Percentiles rank a stretch among this genome's conserved stretches.
These are phyloP conservation scores for Zenarchopterus dispar DNA, from an alignment of 2,797 vertebrate species.

Conservation along the genomic window DNA sequence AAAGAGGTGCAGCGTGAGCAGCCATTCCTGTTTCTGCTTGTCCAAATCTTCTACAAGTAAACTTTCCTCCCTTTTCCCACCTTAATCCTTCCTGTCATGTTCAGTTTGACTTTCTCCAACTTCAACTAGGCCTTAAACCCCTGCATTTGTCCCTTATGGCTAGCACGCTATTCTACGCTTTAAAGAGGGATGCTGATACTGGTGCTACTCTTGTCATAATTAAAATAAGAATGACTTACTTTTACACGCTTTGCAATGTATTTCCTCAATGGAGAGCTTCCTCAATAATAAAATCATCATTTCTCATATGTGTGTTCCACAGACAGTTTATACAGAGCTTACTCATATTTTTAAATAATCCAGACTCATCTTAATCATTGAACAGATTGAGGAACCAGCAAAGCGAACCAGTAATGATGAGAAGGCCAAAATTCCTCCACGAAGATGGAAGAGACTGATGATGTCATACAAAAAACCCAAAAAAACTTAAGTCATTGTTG, in stretches of 20 bases:
- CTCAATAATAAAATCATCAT: constrained; percentile 17
- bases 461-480: too few relatives aligned
- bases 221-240: constrained; percentile 26
- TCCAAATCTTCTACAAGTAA: constrained; percentile 37
- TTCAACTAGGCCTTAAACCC: constrained; percentile 17
- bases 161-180: constrained; percentile 33
- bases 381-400: too few relatives aligned
- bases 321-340: background rate
- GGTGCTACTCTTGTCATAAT: constrained; percentile 20
- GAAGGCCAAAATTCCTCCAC: too few relatives aligned
- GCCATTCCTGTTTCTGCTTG: constrained; percentile 43
- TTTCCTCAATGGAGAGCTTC: background rate
- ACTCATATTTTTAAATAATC: too few relatives aligned
- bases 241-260: constrained; percentile 29
- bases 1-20: constrained; percentile 59
- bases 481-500: too few relatives aligned
- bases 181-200: constrained; percentile 11
- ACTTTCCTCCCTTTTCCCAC: constrained; percentile 25
- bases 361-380: too few relatives aligned
- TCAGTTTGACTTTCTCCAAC: constrained; percentile 19
- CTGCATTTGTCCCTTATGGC: constrained; percentile 15
- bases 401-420: too few relatives aligned
- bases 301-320: constrained; percentile 1
- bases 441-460: too few relatives aligned
- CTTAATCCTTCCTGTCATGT: constrained; percentile 22